Evolutionary conservation across 2,888 invertebrate genomes (phyloP).

Genomic region (Periphyllus acericola): DNA sequence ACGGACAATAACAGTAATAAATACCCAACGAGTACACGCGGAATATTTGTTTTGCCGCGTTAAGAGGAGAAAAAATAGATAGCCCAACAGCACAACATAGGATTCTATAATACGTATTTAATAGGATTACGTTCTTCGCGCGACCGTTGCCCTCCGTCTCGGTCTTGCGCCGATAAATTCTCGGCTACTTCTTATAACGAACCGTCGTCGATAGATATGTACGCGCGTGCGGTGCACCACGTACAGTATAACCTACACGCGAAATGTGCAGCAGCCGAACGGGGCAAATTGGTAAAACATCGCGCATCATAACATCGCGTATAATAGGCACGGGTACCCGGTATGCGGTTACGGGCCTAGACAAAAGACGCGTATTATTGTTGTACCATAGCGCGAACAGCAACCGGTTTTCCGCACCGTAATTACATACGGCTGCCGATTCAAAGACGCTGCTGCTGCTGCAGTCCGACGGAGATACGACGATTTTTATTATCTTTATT

Average conservation of each 20-base stretch:
- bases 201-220: background rate
- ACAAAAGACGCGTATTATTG: conserved; percentile 9
- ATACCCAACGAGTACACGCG: background rate
- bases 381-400: too few relatives aligned
- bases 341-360: conserved; percentile 22
- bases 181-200: too few relatives aligned
- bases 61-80: background rate
- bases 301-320: too few relatives aligned
- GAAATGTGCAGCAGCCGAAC: background rate
- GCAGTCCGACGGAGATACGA: background rate
- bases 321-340: background rate
- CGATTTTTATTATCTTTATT: background rate
- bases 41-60: background rate
- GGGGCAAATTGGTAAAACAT: background rate
- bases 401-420: conserved; percentile 17
- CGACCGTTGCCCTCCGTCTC: conserved; percentile 22
- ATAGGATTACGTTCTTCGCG: background rate
- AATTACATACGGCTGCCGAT: background rate
- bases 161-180: too few relatives aligned
- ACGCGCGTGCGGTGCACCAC: too few relatives aligned
- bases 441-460: background rate
- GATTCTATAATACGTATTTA: too few relatives aligned
- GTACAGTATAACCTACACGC: too few relatives aligned
- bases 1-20: background rate
- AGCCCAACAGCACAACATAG: background rate